phyloP scores from a whole-genome alignment of 2,113 vertebrate genomes.

The Edolisoma coerulescens region DNA sequence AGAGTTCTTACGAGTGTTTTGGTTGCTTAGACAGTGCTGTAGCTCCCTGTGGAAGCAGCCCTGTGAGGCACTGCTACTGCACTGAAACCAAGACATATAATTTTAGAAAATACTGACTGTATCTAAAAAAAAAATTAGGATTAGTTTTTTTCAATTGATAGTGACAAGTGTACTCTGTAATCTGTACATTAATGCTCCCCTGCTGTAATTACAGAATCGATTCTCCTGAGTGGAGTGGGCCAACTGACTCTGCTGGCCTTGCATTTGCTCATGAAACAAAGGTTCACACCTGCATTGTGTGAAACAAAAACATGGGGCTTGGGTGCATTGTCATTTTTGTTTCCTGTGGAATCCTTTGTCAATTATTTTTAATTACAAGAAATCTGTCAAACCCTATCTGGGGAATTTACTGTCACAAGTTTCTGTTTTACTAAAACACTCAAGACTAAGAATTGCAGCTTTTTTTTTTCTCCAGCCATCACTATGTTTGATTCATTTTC shows the following conservation, averaged over 20 bases:
- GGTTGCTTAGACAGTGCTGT: not conserved
- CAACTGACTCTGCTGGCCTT: not conserved
- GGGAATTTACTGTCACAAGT: not conserved
- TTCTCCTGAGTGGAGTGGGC: not conserved
- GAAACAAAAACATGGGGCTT: not conserved
- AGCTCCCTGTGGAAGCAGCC: not conserved
- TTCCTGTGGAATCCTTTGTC: not conserved
- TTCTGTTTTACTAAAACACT: not conserved
- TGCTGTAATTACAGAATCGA: not conserved
- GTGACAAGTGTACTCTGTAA: not conserved
- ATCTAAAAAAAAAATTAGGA: not conserved
- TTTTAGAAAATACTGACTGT: not conserved
- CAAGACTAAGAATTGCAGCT: not conserved
- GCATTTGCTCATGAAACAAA: not conserved
- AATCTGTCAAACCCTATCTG: not conserved
- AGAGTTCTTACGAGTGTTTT: not conserved
- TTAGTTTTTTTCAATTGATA: not conserved
- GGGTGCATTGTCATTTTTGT: not conserved
- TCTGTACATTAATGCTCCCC: not conserved
- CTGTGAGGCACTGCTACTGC: not conserved
- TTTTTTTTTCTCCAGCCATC: not conserved
- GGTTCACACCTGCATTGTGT: not conserved
- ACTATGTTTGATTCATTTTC: not conserved
- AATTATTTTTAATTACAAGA: not conserved
- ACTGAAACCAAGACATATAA: accelerated